Conservation (phyloP, 2,113 vertebrate species). For the Bostrychus sinensis region DNA sequence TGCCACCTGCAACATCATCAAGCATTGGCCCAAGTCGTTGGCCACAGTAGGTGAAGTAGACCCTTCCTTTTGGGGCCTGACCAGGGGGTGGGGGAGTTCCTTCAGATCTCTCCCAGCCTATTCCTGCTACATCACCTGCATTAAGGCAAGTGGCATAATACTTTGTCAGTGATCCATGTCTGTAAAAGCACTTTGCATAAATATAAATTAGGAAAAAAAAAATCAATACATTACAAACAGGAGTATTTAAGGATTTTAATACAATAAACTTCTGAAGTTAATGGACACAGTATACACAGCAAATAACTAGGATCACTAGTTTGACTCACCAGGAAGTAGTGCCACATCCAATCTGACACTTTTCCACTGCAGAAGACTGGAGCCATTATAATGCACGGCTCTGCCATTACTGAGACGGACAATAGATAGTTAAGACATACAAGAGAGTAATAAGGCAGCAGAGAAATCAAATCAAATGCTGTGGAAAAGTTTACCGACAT, state of each 20-base stretch:
- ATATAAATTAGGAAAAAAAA: not conserved
- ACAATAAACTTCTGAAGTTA: not conserved
- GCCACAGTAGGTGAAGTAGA: slow-evolving; percentile 98
- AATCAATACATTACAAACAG: not conserved
- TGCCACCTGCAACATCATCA: slow-evolving; percentile 95
- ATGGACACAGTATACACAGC: not conserved
- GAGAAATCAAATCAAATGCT: slow-evolving; percentile 34
- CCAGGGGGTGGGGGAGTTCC: slow-evolving; percentile 94
- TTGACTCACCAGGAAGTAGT: slow-evolving; percentile 89
- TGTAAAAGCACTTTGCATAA: not conserved
- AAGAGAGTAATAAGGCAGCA: slow-evolving; percentile 32
- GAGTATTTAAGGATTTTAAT: not conserved
- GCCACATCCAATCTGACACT: slow-evolving; percentile 95
- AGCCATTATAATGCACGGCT: slow-evolving; percentile 98
- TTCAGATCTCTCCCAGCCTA: slow-evolving; percentile 96
- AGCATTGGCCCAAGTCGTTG: slow-evolving; percentile 90
- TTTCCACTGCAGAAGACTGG: slow-evolving; percentile 98
- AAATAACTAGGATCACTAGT: slow-evolving; percentile 14
- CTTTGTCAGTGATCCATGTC: not conserved
- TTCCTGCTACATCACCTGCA: slow-evolving; percentile 92
- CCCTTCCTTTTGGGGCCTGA: slow-evolving; percentile 93
- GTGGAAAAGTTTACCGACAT: slow-evolving; percentile 20
- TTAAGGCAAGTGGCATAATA: slow-evolving; percentile 3
- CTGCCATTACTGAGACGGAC: slow-evolving; percentile 87
- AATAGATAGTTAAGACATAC: slow-evolving; percentile 36